Evolutionary conservation across 2,113 vertebrate species (phyloP), one percentile per base, ranked within the genome.

Genomic region (Egretta garzetta): DNA sequence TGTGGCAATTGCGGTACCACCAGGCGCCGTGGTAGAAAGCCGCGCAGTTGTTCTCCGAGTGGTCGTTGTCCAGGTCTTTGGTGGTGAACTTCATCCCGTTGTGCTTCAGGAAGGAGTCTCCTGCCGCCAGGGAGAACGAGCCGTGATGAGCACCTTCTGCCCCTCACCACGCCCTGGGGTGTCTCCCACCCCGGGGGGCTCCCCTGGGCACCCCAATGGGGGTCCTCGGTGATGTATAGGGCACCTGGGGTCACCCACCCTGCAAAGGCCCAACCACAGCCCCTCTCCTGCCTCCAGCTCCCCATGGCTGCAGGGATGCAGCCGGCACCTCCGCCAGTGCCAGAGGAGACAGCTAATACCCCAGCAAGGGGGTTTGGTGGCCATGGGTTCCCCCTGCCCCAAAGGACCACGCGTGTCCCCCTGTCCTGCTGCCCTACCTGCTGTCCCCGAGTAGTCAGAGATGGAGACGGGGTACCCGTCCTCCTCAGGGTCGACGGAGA

Each of bases 1-100:
- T 99, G 98, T 99, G 99, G 98, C 99, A 99, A 97, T 99, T 99
- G 89, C 99, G 99, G 97, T 99, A 99, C 99, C 99, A 99, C 99
- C 99, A 99, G 86, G 99, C 99, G 0, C 99, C 99, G 2, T 99
- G 99, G 98, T 99, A 99, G 98, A 99, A 99, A 13, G 99, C 98
- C 0, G 99, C 99, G 2, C 99, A 99, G 98, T 99, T 99, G 98
- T 99, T 99, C 98, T 99, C 99, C 0, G 99, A 99, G 97, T 99
- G 99, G 98, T 99, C 99, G 15, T 99, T 99, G 97, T 99, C 99
- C 70, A 98, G 98, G 98, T 99, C 99, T 97, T 99, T 99, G 90
- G 99, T 99, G 97, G 99, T 99, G 96, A 99, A 99, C 96, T 98
- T 99, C 99, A 99, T 99, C 62, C 99, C 99, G 0, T 99, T 99